phyloP scores from a whole-genome alignment of 2,113 vertebrate genomes.

The Dipodomys ordii region DNA sequence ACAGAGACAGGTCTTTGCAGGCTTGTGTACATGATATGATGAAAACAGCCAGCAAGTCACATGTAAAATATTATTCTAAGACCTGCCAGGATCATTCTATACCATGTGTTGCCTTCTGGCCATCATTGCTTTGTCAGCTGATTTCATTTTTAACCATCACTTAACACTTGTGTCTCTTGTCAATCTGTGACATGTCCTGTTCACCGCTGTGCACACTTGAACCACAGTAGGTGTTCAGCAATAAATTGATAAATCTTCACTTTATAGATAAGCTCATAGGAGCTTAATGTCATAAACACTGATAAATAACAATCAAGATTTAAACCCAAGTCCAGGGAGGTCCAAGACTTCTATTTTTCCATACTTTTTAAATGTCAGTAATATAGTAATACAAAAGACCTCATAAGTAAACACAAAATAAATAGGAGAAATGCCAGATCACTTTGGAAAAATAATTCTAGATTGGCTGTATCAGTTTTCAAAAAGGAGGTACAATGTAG shows the following conservation, averaged over 20 bases:
- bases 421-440: background rate
- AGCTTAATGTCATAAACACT: background rate
- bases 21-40: background rate
- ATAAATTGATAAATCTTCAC: background rate
- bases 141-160: background rate
- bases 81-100: background rate
- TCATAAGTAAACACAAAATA: background rate
- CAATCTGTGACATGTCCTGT: background rate
- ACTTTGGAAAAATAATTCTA: slow-evolving; percentile 19
- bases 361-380: background rate
- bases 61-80: background rate
- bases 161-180: background rate
- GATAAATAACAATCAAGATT: background rate
- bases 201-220: background rate
- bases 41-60: background rate
- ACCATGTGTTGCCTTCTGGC: background rate
- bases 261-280: background rate
- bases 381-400: background rate
- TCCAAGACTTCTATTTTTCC: background rate
- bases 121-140: background rate
- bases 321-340: background rate
- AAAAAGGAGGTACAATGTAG: background rate
- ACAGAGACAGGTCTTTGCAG: background rate
- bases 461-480: background rate
- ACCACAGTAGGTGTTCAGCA: background rate